Conservation (phyloP, 1,140 invertebrate genomes). For the Sarcophaga bullata region DNA sequence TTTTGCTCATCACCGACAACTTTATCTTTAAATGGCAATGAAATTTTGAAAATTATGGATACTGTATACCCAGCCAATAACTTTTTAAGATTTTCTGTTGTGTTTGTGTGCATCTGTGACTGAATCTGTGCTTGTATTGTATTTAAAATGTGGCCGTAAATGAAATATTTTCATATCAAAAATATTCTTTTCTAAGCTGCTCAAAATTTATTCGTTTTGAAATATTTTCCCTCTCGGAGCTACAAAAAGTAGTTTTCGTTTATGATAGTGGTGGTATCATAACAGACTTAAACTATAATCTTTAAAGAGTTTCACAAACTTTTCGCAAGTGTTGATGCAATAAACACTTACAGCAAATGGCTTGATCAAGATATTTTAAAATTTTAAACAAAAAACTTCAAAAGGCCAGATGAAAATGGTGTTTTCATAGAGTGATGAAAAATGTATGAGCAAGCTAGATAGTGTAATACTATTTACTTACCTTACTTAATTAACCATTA, state of each 20-base stretch:
- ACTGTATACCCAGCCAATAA: neutral
- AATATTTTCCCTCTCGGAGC: neutral
- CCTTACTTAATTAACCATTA: no score
- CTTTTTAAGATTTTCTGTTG: neutral
- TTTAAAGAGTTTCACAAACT: no score
- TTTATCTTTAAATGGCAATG: neutral
- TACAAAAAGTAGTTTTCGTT: neutral
- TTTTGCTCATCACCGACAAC: neutral
- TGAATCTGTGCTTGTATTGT: neutral
- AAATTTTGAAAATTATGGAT: neutral
- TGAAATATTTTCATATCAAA: neutral
- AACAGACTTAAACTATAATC: no score
- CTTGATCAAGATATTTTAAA: no score
- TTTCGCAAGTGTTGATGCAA: no score
- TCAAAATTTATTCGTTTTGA: neutral
- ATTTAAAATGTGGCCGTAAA: conserved; percentile 2
- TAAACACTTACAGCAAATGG: no score
- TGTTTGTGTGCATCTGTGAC: neutral
- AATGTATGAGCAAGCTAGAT: no score
- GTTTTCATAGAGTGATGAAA: no score
- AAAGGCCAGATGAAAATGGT: no score
- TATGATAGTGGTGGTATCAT: neutral
- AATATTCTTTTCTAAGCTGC: neutral
- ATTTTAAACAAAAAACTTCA: no score
- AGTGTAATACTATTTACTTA: no score